Evolutionary conservation across 2,888 invertebrate species (phyloP).

Genomic region (Acronicta aceris): DNA sequence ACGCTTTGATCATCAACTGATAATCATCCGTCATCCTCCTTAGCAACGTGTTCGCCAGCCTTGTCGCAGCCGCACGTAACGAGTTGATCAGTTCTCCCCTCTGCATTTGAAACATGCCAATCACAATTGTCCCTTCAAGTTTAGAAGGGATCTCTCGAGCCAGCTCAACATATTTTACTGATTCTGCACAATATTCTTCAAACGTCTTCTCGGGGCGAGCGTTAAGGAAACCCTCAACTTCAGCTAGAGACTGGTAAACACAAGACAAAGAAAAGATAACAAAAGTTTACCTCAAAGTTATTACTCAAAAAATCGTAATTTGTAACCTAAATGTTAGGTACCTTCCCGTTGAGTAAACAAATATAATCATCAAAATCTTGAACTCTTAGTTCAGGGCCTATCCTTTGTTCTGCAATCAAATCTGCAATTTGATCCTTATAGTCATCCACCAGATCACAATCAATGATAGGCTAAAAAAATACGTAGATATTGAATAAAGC

Average conservation of each 20-base stretch:
- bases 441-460: slow-evolving; percentile 90
- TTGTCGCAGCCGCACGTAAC: slow-evolving; percentile 91
- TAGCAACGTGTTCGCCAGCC: slow-evolving; percentile 92
- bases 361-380: slow-evolving; percentile 95
- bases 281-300: not conserved
- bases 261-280: not conserved
- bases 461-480: slow-evolving; percentile 92
- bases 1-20: slow-evolving; percentile 93
- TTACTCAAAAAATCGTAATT: not conserved
- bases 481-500: not conserved
- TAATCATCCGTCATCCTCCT: slow-evolving; percentile 94
- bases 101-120: slow-evolving; percentile 96
- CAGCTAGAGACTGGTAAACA: slow-evolving; percentile 86
- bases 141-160: slow-evolving; percentile 90
- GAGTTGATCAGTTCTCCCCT: slow-evolving; percentile 93
- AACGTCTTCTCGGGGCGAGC: slow-evolving; percentile 90
- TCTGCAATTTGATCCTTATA: slow-evolving; percentile 90
- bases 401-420: slow-evolving; percentile 92
- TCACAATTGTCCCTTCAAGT: slow-evolving; percentile 91
- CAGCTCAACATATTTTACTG: slow-evolving; percentile 90
- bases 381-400: slow-evolving; percentile 92
- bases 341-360: slow-evolving; percentile 92
- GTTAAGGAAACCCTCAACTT: slow-evolving; percentile 91
- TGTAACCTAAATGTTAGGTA: slow-evolving; percentile 48
- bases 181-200: slow-evolving; percentile 90